Percentiles rank a stretch among this genome's conserved stretches.
phyloP scores from a whole-genome alignment of 37 sponge, comb jelly and placozoan genomes.

The Ephydatia muelleri region DNA sequence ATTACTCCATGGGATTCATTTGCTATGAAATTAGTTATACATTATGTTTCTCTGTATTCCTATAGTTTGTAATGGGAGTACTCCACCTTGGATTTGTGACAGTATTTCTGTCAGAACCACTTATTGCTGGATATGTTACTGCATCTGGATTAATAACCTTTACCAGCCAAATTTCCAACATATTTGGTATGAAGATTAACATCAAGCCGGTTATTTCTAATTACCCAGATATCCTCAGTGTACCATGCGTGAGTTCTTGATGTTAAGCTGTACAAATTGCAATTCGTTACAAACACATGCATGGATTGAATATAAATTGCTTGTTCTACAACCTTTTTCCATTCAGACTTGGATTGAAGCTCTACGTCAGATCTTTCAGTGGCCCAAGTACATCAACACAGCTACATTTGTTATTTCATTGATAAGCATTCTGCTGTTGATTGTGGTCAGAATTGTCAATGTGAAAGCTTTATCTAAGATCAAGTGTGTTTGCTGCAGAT shows the following conservation, averaged over 20 bases:
- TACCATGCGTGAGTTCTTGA: background rate
- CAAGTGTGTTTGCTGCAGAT: slow-evolving; percentile 8
- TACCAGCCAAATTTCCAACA: slow-evolving; percentile 71
- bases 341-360: slow-evolving; percentile 61
- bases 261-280: background rate
- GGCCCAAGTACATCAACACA: slow-evolving; percentile 20
- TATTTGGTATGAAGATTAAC: slow-evolving; percentile 43
- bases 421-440: slow-evolving; percentile 34
- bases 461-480: slow-evolving; percentile 19
- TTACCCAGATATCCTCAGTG: slow-evolving; percentile 30
- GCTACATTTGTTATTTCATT: slow-evolving; percentile 57
- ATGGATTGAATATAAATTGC: background rate
- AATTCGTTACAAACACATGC: too few species aligned
- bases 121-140: slow-evolving; percentile 76
- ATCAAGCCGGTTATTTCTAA: slow-evolving; percentile 12
- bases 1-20: background rate
- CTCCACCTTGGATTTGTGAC: slow-evolving; percentile 72
- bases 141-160: slow-evolving; percentile 80
- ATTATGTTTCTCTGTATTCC: background rate
- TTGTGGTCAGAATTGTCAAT: slow-evolving; percentile 49
- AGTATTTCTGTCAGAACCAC: slow-evolving; percentile 64
- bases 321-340: background rate
- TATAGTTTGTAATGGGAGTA: slow-evolving; percentile 54
- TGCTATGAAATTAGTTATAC: background rate
- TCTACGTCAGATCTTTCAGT: slow-evolving; percentile 25